Base-by-base conservation (phyloP, 1,140 invertebrate species). In the Brachystomella parvula region DNA sequence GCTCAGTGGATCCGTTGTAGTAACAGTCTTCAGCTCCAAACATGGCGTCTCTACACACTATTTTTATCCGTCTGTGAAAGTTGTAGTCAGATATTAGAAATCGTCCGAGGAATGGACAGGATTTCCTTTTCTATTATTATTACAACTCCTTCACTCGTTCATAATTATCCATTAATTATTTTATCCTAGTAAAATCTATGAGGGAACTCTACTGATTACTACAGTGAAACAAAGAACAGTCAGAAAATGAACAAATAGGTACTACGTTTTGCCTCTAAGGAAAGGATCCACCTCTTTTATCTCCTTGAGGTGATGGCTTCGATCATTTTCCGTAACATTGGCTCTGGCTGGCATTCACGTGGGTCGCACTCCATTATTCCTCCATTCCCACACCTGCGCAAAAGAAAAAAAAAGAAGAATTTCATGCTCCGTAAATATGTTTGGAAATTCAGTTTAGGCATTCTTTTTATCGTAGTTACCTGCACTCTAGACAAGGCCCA, bases 301-400 rank as follows among this genome's bases (percentile, higher is more conserved):
- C 71, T 63, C 66, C 66, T 66, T 12, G 71, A 68, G 59, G 71
- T 63, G 24, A 72, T 72, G 29, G 85, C 85, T 67, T 86, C 87
- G 72, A 93, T 89, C 85, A 93, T 90, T 81, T 91, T 89, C 75
- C 88, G 83, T 68, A 94, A 79, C 84, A 92, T 89, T 60, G 90
- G 89, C 76, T 92, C 88, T 32, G 91, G 90, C 70, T 86, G 87
- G 76, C 92, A 95, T 63, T 86, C 82, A 78, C 86, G 86, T 49
- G 92, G 92, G 78, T 94, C 89, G 78, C 92, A 95, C 78, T 92
- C 87, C 90, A 95, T 94, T 78, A 92, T 88, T 73, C 91, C 91
- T 77, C 91, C 85, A 53, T 85, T 84, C 73, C 89, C 90, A 79
- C 91, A 93, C 78, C 91, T 93, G 79, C 1, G 31, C 28, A 82